These are phyloP conservation scores for Drosophila ambigua DNA, from an alignment of 1,140 invertebrate genomes.

Conservation along the genomic window DNA sequence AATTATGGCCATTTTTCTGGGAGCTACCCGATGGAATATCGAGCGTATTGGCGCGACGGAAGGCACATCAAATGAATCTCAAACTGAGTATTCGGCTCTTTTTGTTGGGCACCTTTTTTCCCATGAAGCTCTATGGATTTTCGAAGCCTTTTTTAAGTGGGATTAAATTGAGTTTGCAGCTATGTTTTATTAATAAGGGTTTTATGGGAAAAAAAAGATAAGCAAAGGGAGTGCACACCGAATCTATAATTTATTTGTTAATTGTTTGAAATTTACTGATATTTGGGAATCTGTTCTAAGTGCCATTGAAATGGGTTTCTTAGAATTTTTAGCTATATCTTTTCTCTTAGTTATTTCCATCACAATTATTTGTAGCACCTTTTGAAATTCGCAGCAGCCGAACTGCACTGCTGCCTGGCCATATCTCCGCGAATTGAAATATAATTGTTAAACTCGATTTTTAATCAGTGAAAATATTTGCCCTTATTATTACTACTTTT, in stretches of 20 bases:
- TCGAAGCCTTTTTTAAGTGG: background rate
- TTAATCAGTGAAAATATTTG: conserved; percentile 57
- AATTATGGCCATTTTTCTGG: conserved; percentile 51
- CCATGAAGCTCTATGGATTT: no score
- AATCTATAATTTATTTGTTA: no score
- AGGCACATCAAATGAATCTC: no score
- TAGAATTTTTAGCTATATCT: no score
- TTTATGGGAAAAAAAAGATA: background rate
- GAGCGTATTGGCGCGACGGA: conserved; percentile 25
- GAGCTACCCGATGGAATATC: conserved; percentile 2
- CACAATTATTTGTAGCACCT: conserved; percentile 1
- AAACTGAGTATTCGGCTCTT: background rate
- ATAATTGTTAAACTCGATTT: conserved; percentile 54
- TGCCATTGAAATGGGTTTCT: no score
- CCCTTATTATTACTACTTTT: conserved; percentile 53
- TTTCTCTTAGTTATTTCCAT: no score
- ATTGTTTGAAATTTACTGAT: no score
- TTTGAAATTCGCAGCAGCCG: conserved; percentile 9
- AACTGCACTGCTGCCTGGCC: conserved; percentile 8
- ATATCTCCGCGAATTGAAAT: conserved; percentile 45
- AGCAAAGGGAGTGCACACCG: no score
- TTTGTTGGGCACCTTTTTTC: background rate
- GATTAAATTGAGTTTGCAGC: no score
- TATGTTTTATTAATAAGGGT: no score
- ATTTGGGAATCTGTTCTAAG: no score